Evolutionary conservation across 2,797 vertebrate species (phyloP), one percentile per base, ranked within the genome.

Genomic region (Urosaurus nigricauda): DNA sequence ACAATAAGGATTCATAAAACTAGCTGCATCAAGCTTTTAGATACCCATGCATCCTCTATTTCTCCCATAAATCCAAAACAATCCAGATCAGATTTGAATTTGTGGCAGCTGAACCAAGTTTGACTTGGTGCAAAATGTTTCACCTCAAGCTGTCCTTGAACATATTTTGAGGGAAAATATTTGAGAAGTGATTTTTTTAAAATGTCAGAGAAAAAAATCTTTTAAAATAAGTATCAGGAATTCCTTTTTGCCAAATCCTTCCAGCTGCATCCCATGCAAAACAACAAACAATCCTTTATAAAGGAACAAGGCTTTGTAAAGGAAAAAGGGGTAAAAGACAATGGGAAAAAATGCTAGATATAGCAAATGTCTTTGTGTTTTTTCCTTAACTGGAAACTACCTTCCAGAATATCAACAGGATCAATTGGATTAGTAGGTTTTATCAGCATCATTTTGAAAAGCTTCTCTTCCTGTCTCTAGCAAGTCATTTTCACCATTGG

Each of bases 41-140:
- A 35, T 53, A 40, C n/a, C 13, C 21, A 16, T 40, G 13, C 53
- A 29, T 17, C 37, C 35, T 40, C 26, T 65, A 11, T 78, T 77
- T 85, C 56, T 63, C 73, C 26, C 84, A 85, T 29, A 73, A 37
- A 84, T 84, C 70, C 65, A 58, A 58, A 56, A 85, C 40, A 58
- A 74, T 16, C 47, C 13, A 74, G 51, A 85, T 58, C 14, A 68
- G 58, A 26, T 37, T 4, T 58, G 58, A 74, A 85, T 58, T 29
- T 58, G 13, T 40, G 24, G 40, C 74, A 5, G 21, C 4, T 37
- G 43, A 83, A 71, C 65, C 43, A 40, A 29, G 16, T 4, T 32
- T 53, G 77, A 53, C 40, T 43, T 32, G 19, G 47, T 5, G 24
- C 47, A 81, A 47, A 29, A 14, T 1, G 16, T 47, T 43, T n/a